Evolutionary conservation across 2,888 invertebrate genomes (phyloP).

Genomic region (Drosophila neotestacea): DNA sequence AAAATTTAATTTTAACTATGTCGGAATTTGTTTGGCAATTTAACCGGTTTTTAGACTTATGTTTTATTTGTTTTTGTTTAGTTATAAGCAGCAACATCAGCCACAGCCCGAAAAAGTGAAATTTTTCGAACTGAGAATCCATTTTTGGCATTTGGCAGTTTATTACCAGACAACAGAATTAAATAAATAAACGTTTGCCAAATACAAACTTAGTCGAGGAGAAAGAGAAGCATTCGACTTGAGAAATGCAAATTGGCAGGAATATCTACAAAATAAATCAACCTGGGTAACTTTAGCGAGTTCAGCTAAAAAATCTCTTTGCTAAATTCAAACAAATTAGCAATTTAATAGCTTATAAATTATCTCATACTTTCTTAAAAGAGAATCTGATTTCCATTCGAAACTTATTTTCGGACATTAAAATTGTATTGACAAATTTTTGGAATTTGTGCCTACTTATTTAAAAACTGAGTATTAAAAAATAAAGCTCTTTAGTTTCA

Average conservation of each 20-base stretch:
- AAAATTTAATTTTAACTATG: conserved; percentile 77
- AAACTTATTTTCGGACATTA: neutral
- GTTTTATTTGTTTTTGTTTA: conserved; percentile 16
- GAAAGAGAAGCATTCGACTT: conserved; percentile 36
- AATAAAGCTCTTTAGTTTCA: too few relatives aligned
- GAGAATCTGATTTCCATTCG: neutral
- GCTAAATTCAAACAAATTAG: conserved; percentile 18
- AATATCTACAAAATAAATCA: conserved; percentile 52
- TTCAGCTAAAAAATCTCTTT: neutral
- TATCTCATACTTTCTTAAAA: conserved; percentile 1
- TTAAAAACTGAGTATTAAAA: too few relatives aligned
- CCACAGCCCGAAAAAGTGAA: conserved; percentile 65
- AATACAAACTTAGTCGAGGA: conserved; percentile 32
- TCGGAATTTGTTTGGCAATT: conserved; percentile 56
- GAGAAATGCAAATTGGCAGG: conserved; percentile 36
- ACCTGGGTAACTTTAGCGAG: conserved; percentile 2
- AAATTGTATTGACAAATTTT: neutral
- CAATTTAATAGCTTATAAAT: conserved; percentile 32
- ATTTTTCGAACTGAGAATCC: conserved; percentile 63
- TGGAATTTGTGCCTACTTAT: too few relatives aligned
- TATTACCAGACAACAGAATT: conserved; percentile 47
- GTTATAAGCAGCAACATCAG: conserved; percentile 16
- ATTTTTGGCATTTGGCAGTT: conserved; percentile 74
- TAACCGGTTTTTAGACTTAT: conserved; percentile 62
- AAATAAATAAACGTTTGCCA: conserved; percentile 53